phyloP scores from a whole-genome alignment of 30 jellyfish, hydroid and myxozoan genomes.

The Pelagia noctiluca region DNA sequence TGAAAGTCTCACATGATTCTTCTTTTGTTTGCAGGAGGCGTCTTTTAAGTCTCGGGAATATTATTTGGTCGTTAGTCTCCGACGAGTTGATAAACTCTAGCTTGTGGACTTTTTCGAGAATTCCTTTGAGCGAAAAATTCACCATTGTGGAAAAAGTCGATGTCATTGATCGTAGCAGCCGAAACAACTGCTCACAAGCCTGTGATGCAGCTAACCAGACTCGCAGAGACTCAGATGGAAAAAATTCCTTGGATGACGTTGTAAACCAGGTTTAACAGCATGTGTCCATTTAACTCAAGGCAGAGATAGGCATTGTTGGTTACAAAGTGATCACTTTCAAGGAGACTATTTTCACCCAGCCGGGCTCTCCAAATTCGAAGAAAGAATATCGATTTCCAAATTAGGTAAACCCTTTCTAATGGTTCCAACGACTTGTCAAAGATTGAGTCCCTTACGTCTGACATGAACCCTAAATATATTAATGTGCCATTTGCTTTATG shows the following conservation, averaged over 20 bases:
- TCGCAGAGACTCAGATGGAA: slow-evolving; percentile 6
- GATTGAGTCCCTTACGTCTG: not conserved
- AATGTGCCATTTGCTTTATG: not conserved
- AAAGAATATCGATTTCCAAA: not conserved
- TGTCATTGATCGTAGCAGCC: slow-evolving; percentile 16
- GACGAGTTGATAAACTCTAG: slow-evolving; percentile 28
- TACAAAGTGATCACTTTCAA: too few relatives aligned
- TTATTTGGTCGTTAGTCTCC: slow-evolving; percentile 24
- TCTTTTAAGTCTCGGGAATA: slow-evolving; percentile 39
- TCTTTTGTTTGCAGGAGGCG: slow-evolving; percentile 27
- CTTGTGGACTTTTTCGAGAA: slow-evolving; percentile 46
- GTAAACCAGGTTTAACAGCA: slow-evolving; percentile 3
- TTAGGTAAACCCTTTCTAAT: not conserved
- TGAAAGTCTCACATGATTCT: slow-evolving; percentile 34
- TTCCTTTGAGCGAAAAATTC: slow-evolving; percentile 56
- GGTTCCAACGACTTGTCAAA: not conserved
- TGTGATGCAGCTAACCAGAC: slow-evolving; percentile 22
- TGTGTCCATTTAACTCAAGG: slow-evolving; percentile 16
- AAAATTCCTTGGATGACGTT: slow-evolving; percentile 7
- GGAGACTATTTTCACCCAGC: not conserved
- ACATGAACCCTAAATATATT: not conserved
- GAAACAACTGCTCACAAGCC: slow-evolving; percentile 46
- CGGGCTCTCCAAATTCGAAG: not conserved
- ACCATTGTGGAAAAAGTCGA: slow-evolving; percentile 32
- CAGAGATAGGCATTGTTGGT: slow-evolving; percentile 2